These are phyloP conservation scores for Eupithecia exiguata DNA, from an alignment of 2,888 invertebrate species.

Conservation along the genomic window DNA sequence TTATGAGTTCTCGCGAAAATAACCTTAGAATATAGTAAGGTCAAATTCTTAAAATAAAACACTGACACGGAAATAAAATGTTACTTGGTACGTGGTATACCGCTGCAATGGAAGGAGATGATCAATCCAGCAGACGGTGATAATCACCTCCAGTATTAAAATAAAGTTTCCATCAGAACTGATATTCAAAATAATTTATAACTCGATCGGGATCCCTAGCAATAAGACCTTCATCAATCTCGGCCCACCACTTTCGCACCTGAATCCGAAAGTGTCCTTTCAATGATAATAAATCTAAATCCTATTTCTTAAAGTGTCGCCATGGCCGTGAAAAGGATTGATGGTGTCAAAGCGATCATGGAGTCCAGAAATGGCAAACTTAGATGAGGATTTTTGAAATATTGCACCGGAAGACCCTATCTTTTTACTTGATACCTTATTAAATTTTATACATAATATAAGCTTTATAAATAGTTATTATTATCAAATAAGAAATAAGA, in stretches of 20 bases:
- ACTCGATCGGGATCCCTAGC: slow-evolving; percentile 41
- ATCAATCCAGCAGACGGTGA: background rate
- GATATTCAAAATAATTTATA: slow-evolving; percentile 47
- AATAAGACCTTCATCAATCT: slow-evolving; percentile 45
- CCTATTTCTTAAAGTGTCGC: slow-evolving; percentile 43
- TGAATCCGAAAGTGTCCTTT: slow-evolving; percentile 42
- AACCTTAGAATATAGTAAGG: no score
- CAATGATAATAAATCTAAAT: slow-evolving; percentile 45
- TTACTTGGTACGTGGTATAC: no score
- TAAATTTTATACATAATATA: no score
- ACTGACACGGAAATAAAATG: no score
- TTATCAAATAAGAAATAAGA: no score
- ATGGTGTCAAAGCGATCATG: slow-evolving; percentile 15
- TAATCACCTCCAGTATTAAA: slow-evolving; percentile 11
- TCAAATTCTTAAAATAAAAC: no score
- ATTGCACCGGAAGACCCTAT: background rate
- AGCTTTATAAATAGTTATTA: no score
- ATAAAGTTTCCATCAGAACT: slow-evolving; percentile 32
- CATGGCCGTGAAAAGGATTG: slow-evolving; percentile 30
- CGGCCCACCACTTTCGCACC: slow-evolving; percentile 45
- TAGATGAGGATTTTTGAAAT: slow-evolving; percentile 12
- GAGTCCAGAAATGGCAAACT: background rate
- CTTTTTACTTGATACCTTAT: background rate
- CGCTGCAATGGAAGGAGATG: background rate
- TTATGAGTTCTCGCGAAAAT: no score